A percentile compares a stretch with the other conserved stretches of the same genome.
Conservation (phyloP, 2,888 invertebrate genomes). For the Diplazon laetatorius region DNA sequence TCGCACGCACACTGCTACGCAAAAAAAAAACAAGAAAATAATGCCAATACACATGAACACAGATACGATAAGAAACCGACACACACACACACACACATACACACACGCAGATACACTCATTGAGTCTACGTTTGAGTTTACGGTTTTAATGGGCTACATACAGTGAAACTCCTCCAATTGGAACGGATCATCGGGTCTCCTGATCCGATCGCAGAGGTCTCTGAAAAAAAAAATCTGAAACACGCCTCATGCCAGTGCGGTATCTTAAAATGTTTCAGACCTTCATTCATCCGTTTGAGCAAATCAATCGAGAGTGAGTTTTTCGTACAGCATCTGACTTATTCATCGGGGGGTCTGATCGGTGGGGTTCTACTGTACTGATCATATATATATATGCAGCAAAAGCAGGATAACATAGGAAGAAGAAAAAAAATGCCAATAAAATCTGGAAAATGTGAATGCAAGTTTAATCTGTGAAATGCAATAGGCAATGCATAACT, state of each 20-base stretch:
- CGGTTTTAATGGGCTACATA: constrained; percentile 57
- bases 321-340: too few relatives aligned
- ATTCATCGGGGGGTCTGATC: too few relatives aligned
- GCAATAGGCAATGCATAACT: constrained; percentile 74
- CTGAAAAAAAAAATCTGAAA: constrained; percentile 42
- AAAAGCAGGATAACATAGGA: too few relatives aligned
- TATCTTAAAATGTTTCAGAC: too few relatives aligned
- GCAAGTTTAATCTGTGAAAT: constrained; percentile 62
- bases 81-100: constrained; percentile 52
- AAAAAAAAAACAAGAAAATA: constrained; percentile 38
- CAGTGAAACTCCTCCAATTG: too few relatives aligned
- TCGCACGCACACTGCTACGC: constrained; percentile 63
- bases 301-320: too few relatives aligned
- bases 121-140: constrained; percentile 42
- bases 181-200: too few relatives aligned
- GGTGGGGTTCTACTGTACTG: too few relatives aligned
- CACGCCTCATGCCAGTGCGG: too few relatives aligned
- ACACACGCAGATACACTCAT: constrained; percentile 62
- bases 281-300: too few relatives aligned
- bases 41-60: constrained; percentile 32
- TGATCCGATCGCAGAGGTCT: too few relatives aligned
- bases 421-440: constrained; percentile 23
- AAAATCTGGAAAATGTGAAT: constrained; percentile 29
- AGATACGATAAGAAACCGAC: constrained; percentile 26
- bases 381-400: too few relatives aligned